Evolutionary conservation across 2,797 vertebrate genomes (phyloP), one percentile per base, ranked within the genome.

Genomic region (Phaenicophaeus curvirostris): DNA sequence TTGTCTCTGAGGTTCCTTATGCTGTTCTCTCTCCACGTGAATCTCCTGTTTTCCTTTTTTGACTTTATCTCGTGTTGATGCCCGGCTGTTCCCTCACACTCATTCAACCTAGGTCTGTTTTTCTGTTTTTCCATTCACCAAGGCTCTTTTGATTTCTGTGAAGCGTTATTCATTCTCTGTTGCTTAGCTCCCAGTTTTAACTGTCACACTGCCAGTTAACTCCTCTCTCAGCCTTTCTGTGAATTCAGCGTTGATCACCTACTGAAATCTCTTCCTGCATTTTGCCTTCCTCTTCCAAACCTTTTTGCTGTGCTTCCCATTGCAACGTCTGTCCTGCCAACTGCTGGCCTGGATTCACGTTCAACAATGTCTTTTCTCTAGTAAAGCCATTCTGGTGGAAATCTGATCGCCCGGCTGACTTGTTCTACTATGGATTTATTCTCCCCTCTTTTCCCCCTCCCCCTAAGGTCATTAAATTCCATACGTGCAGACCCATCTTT

Each of bases 181-280:
- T 94, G 77, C 90, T 91, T 91, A 82, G 91, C 42, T 96, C 59
- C 83, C 67, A 78, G 0, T 35, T 90, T 96, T 90, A 93, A 93
- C 84, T 72, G 18, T 66, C 33, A 17, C 31, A 7, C 41, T 6
- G 16, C 85, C 66, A 66, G 69, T 62, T 57, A 25, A n/a, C 30
- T 72, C 41, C n/a, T 90, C 2, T 1, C 54, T 16, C 37, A 53
- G 37, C 48, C 35, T 69, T 80, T 53, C 59, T 50, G 44, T 61
- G n/a, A 85, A 63, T 61, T 74, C 33, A 27, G 18, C 3, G 11
- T 46, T 88, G 6, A 41, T 62, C 27, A 25, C 41, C 61, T 90
- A 9, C 41, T 71, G 46, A 71, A 90, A 77, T 2, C 0, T 3
- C 57, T 75, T 63, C 25, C 30, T 3, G 0, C 39, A 15, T 74